Conservation (phyloP, 2,797 vertebrate genomes). For the Acanthopagrus latus region DNA sequence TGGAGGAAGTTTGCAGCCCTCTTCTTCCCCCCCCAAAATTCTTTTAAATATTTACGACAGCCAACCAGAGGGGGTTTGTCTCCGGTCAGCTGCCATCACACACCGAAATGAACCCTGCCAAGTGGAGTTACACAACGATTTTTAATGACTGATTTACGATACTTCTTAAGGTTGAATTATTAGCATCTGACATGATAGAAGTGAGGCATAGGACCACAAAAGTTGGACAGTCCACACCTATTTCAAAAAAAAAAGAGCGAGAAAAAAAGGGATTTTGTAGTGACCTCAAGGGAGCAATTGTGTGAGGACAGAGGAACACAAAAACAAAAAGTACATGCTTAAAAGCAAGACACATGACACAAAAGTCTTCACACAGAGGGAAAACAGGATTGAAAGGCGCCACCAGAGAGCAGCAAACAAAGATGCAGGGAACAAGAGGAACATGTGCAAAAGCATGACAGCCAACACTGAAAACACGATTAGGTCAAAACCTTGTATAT, state of each 20-base stretch:
- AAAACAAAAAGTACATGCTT: not conserved
- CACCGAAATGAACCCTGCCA: not conserved
- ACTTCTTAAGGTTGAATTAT: not conserved
- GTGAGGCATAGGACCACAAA: not conserved
- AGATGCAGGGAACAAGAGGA: not conserved
- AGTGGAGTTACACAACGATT: constrained; percentile 19
- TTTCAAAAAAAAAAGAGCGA: not conserved
- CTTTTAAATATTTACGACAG: constrained; percentile 30
- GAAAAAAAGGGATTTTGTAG: not conserved
- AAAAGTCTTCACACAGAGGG: not conserved
- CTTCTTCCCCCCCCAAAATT: constrained; percentile 2
- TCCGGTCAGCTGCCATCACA: constrained; percentile 21
- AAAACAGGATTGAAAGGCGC: not conserved
- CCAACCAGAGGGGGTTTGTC: constrained; percentile 16
- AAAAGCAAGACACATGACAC: not conserved
- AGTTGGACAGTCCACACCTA: not conserved
- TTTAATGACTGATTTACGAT: not conserved
- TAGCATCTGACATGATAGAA: too few relatives aligned
- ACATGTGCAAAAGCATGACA: not conserved
- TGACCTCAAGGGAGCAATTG: not conserved
- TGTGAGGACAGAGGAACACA: not conserved
- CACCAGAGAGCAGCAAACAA: not conserved
- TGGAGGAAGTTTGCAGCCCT: not conserved
- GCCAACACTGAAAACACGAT: not conserved
- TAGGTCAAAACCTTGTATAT: too few relatives aligned